Percentiles rank a stretch among this genome's conserved stretches.
Conservation (phyloP, 2,113 vertebrate genomes). For the Gobiocypris rarus region DNA sequence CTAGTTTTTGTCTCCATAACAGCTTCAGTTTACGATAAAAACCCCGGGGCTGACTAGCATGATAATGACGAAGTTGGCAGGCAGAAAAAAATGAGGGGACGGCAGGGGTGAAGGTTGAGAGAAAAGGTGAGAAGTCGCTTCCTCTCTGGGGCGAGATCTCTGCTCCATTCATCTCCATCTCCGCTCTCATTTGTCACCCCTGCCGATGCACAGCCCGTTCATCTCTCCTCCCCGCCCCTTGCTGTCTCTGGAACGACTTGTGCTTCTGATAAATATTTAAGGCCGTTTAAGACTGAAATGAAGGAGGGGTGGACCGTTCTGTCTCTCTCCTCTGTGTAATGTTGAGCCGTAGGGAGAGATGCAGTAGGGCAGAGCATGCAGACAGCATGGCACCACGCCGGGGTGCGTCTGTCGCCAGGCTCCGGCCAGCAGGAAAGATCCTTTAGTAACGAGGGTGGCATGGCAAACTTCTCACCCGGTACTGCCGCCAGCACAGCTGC, state of each 20-base stretch:
- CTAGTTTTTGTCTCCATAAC: neutral
- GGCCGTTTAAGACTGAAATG: conserved; percentile 65
- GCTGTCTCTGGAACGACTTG: conserved; percentile 44
- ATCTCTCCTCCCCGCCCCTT: conserved; percentile 1
- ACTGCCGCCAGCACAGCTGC: conserved; percentile 33
- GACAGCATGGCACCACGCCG: conserved; percentile 67
- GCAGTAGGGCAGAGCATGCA: conserved; percentile 57
- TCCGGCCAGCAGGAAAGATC: conserved; percentile 67
- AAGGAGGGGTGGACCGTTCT: conserved; percentile 57
- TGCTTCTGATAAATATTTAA: conserved; percentile 72
- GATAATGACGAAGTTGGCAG: neutral
- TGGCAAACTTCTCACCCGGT: conserved; percentile 66
- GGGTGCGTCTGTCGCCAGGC: conserved; percentile 66
- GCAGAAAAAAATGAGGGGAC: conserved; percentile 17
- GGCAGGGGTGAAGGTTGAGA: conserved; percentile 39
- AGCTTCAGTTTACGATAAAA: neutral
- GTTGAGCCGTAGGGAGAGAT: conserved; percentile 52
- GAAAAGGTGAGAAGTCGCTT: conserved; percentile 50
- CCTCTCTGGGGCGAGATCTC: conserved; percentile 44
- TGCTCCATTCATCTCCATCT: conserved; percentile 49
- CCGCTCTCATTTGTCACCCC: conserved; percentile 55
- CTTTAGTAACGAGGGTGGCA: conserved; percentile 60
- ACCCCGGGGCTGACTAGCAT: neutral
- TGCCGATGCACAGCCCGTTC: conserved; percentile 37
- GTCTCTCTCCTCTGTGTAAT: conserved; percentile 51